Evolutionary conservation across 2,113 vertebrate species (phyloP).

Genomic region (Chunga burmeisteri): DNA sequence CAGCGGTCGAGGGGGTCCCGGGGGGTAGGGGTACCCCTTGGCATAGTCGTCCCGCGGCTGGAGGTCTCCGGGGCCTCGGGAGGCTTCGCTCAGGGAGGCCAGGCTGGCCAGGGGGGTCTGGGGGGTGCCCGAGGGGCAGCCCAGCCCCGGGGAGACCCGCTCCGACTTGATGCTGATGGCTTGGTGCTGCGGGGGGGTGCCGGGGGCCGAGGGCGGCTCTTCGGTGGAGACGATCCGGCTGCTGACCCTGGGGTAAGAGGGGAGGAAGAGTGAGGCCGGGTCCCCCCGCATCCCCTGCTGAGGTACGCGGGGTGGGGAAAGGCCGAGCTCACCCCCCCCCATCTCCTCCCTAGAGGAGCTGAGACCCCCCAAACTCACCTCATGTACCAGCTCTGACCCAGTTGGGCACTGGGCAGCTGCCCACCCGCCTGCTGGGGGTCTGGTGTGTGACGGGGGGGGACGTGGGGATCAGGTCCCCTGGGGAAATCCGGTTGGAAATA

Average conservation of each 20-base stretch:
- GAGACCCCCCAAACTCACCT: background rate
- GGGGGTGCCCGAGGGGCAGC: conserved; percentile 68
- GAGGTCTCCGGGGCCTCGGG: conserved; percentile 34
- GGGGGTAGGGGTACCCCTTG: conserved; percentile 73
- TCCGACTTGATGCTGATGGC: conserved; percentile 89
- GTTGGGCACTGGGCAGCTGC: background rate
- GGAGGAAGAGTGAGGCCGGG: background rate
- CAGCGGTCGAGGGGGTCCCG: conserved; percentile 52
- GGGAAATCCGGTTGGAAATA: background rate
- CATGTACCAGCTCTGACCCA: background rate
- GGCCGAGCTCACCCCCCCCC: fast-evolving
- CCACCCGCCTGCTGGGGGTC: background rate
- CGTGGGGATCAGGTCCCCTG: fast-evolving
- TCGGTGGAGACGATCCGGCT: conserved; percentile 58
- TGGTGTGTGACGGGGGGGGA: background rate
- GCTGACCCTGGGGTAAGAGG: conserved; percentile 63
- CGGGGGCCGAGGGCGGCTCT: conserved; percentile 43
- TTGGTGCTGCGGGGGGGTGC: conserved; percentile 65
- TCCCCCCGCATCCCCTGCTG: fast-evolving
- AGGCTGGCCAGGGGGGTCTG: conserved; percentile 59
- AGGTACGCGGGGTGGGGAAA: background rate
- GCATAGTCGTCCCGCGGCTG: conserved; percentile 71
- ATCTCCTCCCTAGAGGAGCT: fast-evolving
- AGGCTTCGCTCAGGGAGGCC: conserved; percentile 55
- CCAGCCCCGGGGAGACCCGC: conserved; percentile 83